Base-by-base conservation (phyloP, 2,113 vertebrate genomes). In the Heterocephalus glaber region DNA sequence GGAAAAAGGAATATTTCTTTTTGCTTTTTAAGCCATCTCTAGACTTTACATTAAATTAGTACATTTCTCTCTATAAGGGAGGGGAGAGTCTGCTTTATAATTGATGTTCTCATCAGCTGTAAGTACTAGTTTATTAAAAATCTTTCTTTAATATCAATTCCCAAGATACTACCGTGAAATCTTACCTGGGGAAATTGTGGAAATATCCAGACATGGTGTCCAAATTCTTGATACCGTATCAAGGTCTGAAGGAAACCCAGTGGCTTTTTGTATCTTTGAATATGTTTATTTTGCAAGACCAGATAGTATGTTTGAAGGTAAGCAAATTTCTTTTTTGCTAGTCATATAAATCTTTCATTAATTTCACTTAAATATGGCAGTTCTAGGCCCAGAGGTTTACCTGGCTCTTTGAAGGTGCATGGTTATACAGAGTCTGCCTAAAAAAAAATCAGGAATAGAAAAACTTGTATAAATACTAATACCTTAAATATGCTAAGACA, bases 281-380 rank as follows among this genome's bases (percentile, higher is more conserved):
- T 99, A 99, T 47, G 99, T 99, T 97, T 99, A 99, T 98, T 99
- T 99, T 98, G 99, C 99, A 97, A 99, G 99, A 98, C 99, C 99
- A 82, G 99, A 99, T 98, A 99, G 99, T 87, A 99, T 99, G 91
- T 99, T 99, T 98, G 99, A 99, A 99, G 99, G 99, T 99, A 98
- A 97, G 96, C 58, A 94, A 60, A 80, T 88, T 2, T 81, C 49
- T 81, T 90, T 68, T 47, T 88, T 92, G 9, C 38, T 72, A 7
- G 68, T 91, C 14, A 16, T 58, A 5, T 54, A 80, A 79, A 33
- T 76, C 11, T 96, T 9, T 52, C 70, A 70, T 52, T 72, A 87
- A 47, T 81, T 70, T 93, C 56, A 80, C 7, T 91, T 33, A 89
- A 92, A 81, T 7, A 44, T 68, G 54, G 54, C 60, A 66, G 9